These are phyloP conservation scores for Drosophila anomelani DNA, from an alignment of 2,888 invertebrate genomes.

Conservation along the genomic window DNA sequence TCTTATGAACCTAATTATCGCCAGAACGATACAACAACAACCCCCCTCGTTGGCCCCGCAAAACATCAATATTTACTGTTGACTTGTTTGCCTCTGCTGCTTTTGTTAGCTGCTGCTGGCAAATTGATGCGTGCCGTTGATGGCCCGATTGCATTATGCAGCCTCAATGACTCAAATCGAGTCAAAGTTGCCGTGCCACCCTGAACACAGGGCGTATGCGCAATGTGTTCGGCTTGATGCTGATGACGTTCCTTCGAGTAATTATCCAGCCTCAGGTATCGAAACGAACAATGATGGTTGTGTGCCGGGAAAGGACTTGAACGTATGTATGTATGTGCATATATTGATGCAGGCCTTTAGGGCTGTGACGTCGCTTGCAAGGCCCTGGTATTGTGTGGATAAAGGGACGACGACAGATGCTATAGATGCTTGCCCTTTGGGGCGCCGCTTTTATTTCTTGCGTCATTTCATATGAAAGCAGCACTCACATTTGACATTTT, in stretches of 20 bases:
- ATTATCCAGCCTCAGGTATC: slow-evolving; percentile 46
- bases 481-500: slow-evolving; percentile 73
- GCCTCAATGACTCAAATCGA: slow-evolving; percentile 25
- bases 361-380: slow-evolving; percentile 57
- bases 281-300: slow-evolving; percentile 9
- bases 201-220: slow-evolving; percentile 54
- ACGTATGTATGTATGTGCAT: not conserved
- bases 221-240: slow-evolving; percentile 31
- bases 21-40: slow-evolving; percentile 1
- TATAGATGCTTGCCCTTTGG: slow-evolving; percentile 62
- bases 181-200: slow-evolving; percentile 16
- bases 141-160: slow-evolving; percentile 55
- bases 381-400: slow-evolving; percentile 36
- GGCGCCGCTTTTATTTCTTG: slow-evolving; percentile 62
- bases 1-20: slow-evolving; percentile 60
- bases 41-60: slow-evolving; percentile 4
- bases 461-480: slow-evolving; percentile 69
- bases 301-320: slow-evolving; percentile 16
- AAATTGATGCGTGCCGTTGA: slow-evolving; percentile 59
- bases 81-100: slow-evolving; percentile 28
- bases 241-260: slow-evolving; percentile 47
- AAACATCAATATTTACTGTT: slow-evolving; percentile 29
- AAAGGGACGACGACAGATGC: slow-evolving; percentile 31
- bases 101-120: slow-evolving; percentile 20
- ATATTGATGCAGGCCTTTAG: slow-evolving; percentile 1